phyloP scores from a whole-genome alignment of 1,140 invertebrate species.

The Achatina immaculata region DNA sequence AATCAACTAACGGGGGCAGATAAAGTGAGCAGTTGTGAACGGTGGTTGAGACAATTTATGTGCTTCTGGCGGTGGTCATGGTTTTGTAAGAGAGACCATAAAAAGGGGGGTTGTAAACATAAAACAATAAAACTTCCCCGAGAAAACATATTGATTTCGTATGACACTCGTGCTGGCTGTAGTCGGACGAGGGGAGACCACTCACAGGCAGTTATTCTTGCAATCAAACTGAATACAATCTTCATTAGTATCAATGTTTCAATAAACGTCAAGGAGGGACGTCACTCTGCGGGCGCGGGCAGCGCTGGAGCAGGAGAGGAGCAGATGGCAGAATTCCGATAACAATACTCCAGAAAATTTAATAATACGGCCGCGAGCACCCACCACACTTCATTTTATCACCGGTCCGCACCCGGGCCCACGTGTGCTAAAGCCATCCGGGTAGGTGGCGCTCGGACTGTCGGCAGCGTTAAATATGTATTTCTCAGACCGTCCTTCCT shows the following conservation, averaged over 20 bases:
- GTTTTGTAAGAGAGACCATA: background rate
- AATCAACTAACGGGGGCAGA: no score
- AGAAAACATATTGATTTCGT: conserved; percentile 1
- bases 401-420: background rate
- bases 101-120: background rate
- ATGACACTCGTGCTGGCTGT: background rate
- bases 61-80: background rate
- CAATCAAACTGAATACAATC: conserved; percentile 13
- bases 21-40: conserved; percentile 1
- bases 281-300: background rate
- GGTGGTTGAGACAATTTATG: background rate
- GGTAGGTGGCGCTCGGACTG: background rate
- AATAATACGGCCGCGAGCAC: conserved; percentile 17
- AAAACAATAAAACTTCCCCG: background rate
- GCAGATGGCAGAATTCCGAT: conserved; percentile 33
- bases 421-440: conserved; percentile 17
- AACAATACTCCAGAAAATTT: conserved; percentile 30
- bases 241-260: conserved; percentile 33
- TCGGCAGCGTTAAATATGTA: conserved; percentile 8
- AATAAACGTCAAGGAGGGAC: conserved; percentile 17
- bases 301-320: conserved; percentile 3
- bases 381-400: conserved; percentile 22
- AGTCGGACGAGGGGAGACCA: background rate
- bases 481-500: background rate
- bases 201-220: conserved; percentile 2